Conservation (phyloP, 2,888 invertebrate genomes). For the Rhingia campestris region DNA sequence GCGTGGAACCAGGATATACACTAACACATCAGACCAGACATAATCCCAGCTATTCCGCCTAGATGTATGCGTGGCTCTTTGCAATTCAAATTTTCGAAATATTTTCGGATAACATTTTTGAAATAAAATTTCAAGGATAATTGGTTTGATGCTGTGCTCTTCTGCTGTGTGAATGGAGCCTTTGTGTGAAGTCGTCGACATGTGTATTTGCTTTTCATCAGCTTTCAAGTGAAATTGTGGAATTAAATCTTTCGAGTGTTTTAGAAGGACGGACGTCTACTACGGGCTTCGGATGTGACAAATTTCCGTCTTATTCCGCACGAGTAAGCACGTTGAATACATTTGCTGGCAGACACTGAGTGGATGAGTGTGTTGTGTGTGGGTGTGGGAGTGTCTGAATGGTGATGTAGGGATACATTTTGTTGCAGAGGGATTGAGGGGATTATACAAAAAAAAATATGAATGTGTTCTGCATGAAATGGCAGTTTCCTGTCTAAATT, state of each 20-base stretch:
- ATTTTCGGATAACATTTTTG: constrained; percentile 2
- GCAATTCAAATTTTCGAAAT: constrained; percentile 28
- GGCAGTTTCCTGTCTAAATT: background rate
- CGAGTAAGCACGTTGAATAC: constrained; percentile 22
- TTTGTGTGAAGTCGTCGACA: constrained; percentile 15
- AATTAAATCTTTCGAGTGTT: constrained; percentile 46
- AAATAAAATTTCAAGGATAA: constrained; percentile 32
- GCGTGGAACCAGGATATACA: background rate
- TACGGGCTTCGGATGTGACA: constrained; percentile 46
- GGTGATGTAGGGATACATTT: constrained; percentile 5
- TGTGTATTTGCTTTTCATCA: constrained; percentile 42
- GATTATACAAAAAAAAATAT: background rate
- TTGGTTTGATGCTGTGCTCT: constrained; percentile 27
- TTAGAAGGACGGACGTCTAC: constrained; percentile 16
- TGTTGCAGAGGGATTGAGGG: background rate
- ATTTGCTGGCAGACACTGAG: constrained; percentile 15
- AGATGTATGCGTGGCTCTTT: background rate
- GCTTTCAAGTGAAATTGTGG: constrained; percentile 29
- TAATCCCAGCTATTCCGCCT: background rate
- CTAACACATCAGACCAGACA: background rate
- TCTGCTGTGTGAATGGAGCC: background rate
- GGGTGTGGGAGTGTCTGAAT: background rate
- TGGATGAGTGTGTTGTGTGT: background rate
- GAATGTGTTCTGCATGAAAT: constrained; percentile 16
- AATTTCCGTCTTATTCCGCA: constrained; percentile 46